Evolutionary conservation across 92 coral and sea anemone genomes (phyloP), one percentile per base, ranked within the genome.

Genomic region (Blastomussa wellsi): DNA sequence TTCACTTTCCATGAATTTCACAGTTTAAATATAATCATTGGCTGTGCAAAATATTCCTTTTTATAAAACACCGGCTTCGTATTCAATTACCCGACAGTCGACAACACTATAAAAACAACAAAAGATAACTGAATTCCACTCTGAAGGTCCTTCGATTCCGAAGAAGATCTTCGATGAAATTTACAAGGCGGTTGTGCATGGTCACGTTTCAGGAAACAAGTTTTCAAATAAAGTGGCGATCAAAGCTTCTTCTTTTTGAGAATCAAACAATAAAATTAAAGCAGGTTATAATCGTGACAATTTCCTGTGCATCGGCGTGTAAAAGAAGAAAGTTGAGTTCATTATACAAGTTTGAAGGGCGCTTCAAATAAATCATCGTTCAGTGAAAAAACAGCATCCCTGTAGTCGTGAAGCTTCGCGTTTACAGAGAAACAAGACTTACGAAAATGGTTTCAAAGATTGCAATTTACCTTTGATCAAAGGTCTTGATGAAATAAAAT

Each of bases 291-390:
- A 42, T 38, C 24, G 38, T 39, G 37, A 28, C 29, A 28, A 24
- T 36, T 29, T 37, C 73, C n/a, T 47, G 39, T 31, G 49, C 47
- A 77, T 32, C 66, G 69, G 41, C 48, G 42, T 77, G 69, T 39
- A 37, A 42, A 79, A 31, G 16, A 5, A 53, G 26, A 78, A 55
- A n/a, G 82, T 78, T 78, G 12, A 55, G 38, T 77, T 57, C 69
- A 60, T 36, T 77, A 20, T 42, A 78, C 39, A 9, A 42, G 32
- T 29, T 82, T 52, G 86, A 82, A 38, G 33, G 86, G 70, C 86
- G 86, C 86, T 36, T n/a, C 12, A 42, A 22, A 55, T 10, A 12
- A 44, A 47, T 20, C 38, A 47, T 17, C 64, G 35, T 28, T 51
- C 65, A 44, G 2, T 26, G 15, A 15, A 41, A n/a, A 55, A 41